These are phyloP conservation scores for Tipula vernalis DNA, from an alignment of 2,888 invertebrate species.

Conservation along the genomic window DNA sequence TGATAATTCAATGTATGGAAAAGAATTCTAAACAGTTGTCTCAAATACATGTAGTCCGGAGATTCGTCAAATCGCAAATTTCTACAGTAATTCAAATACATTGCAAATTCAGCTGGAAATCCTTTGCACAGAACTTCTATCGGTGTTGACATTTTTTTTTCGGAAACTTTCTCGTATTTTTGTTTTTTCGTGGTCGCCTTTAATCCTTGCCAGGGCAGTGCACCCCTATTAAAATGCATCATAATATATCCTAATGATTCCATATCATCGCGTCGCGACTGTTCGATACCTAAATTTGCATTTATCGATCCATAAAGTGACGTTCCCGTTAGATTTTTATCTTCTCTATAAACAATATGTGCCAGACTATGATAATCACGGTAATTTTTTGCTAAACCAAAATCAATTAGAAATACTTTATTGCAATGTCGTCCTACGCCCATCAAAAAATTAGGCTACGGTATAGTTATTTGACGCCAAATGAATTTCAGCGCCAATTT, in stretches of 20 bases:
- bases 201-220: constrained; percentile 94
- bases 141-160: constrained; percentile 99
- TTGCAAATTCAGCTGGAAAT: constrained; percentile 97
- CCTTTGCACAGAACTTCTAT: constrained; percentile 97
- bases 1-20: constrained; percentile 99
- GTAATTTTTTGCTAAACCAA: constrained; percentile 98
- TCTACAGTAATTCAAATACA: constrained; percentile 99
- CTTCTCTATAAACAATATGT: constrained; percentile 94
- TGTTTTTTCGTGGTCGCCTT: constrained; percentile 98
- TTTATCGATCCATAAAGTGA: constrained; percentile 98
- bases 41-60: constrained; percentile 99
- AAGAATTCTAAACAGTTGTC: constrained; percentile 87
- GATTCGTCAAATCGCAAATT: constrained; percentile 96
- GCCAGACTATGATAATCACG: constrained; percentile 81
- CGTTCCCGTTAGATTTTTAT: constrained; percentile 90
- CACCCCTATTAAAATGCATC: constrained; percentile 96
- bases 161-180: constrained; percentile 98
- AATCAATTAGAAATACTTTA: constrained; percentile 97
- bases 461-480: too few species aligned
- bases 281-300: constrained; percentile 97
- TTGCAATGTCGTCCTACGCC: constrained; percentile 97
- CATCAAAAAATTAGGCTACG: too few species aligned
- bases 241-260: constrained; percentile 98
- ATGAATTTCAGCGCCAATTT: too few species aligned
- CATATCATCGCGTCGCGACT: constrained; percentile 97